Base-by-base conservation (phyloP, 2,888 invertebrate species). In the Stegana nigrithorax region DNA sequence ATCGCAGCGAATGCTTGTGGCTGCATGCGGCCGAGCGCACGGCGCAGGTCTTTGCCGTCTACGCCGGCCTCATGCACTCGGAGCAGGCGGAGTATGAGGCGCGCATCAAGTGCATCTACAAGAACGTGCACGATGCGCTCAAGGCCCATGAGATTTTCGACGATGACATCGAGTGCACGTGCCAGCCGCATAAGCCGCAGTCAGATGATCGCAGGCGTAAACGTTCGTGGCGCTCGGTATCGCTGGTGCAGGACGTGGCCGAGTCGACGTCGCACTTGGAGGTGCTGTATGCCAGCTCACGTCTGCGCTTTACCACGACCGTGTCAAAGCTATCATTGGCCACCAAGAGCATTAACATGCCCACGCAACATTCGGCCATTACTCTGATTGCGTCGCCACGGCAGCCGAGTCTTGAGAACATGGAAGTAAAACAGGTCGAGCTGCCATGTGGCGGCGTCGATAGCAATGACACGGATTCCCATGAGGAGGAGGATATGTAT, bases 1-100 rank as follows among this genome's bases (percentile, higher is more conserved):
- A 82, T 45, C 62, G 68, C 1, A 60, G 72, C 27, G 77, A 84
- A 21, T 74, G 73, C 14, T 59, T 78, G 1, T 84, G 83, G 84
- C 60, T 76, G 59, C 78, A 76, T 47, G 83, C 83, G 1, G 82
- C 83, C 8, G 66, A 70, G 2, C 68, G 75, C 0, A 81, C 83
- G 0, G 79, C 83, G 0, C 73, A 77, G 47, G 65, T 81, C 0
- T 78, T 72, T 26, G 81, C 80, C 0, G 67, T 23, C 2, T 73
- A 78, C 21, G 73, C 75, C 26, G 82, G 78, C 0, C 58, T 81
- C 7, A 73, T 82, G 64, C 68, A 71, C 53, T 57, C 67, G 10
- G 81, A 81, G 21, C 69, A 77, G 62, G 58, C 59, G 27, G 72
- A 70, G 27, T 75, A 73, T n/a, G 72, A 69, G 53, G 57, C 69